Base-by-base conservation (phyloP, 2,888 invertebrate species). In the Portevinia maculata region DNA sequence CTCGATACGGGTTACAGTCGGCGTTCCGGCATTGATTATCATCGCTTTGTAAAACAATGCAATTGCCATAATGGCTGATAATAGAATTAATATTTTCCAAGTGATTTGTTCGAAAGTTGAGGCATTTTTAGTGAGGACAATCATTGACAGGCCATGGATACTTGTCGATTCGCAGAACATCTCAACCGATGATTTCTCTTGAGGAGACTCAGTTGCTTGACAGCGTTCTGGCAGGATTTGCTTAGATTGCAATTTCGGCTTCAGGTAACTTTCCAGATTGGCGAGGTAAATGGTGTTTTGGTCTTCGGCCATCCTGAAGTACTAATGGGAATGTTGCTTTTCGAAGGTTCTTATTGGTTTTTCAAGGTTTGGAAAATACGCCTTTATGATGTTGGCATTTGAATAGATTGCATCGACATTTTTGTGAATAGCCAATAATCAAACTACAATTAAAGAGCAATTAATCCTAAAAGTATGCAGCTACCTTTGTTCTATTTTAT, bases 41-140 rank as follows among this genome's bases (percentile, higher is more conserved):
- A 93, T 93, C 0, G 93, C 93, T 5, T 92, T 91, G 1, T 90
- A 86, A 4, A 94, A 90, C 46, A 94, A 91, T 13, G 89, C 90
- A 0, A 90, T 86, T 0, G 93, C 93, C 5, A 91, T 88, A 2
- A 90, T 85, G 1, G 93, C 87, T 19, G 94, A 92, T 1, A 91
- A 41, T 3, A 92, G 52, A 9, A 94, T 92, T 0, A 93, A 91
- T 0, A 92, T 55, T 1, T 91, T 91, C 95, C 95, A 95, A 34
- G 87, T 85, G 3, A 88, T 83, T 6, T 87, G 85, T 57, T 89
- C 89, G 85, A 86, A 88, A 3, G 87, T 87, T 9, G 86, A 85
- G 11, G 89, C 88, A 1, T 84, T 86, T 24, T 62, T 62, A 3
- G 57, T 75, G 0, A 70, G 8, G 2, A 87, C 87, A 39, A 89